These are phyloP conservation scores for Lethocerus indicus DNA, from an alignment of 1,140 invertebrate species.

Conservation along the genomic window DNA sequence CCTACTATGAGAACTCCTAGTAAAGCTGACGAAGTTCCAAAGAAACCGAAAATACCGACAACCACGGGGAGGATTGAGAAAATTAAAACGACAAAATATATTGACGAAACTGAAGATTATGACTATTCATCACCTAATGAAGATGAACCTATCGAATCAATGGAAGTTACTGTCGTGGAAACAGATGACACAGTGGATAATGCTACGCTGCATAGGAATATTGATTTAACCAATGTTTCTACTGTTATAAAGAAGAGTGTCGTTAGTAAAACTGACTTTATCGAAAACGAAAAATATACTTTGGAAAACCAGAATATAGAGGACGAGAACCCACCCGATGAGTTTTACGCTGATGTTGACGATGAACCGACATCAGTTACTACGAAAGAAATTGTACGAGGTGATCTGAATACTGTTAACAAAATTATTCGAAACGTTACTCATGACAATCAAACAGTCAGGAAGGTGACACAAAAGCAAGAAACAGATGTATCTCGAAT, in stretches of 20 bases:
- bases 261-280: no score
- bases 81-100: constrained; percentile 21
- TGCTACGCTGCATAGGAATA: neutral
- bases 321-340: constrained; percentile 20
- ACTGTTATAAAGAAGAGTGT: no score
- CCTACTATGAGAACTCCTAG: constrained; percentile 6
- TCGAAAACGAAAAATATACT: no score
- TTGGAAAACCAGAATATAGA: no score
- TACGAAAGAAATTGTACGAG: no score
- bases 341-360: constrained; percentile 19
- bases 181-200: neutral
- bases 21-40: constrained; percentile 3
- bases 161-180: neutral
- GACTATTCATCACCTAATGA: no score
- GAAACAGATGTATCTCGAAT: neutral
- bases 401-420: no score
- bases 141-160: no score
- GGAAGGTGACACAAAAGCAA: neutral
- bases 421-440: no score
- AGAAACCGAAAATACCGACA: constrained; percentile 19
- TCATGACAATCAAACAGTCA: neutral
- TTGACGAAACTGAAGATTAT: constrained; percentile 20
- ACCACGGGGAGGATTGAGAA: constrained; percentile 22
- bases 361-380: constrained; percentile 10
- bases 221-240: neutral